Evolutionary conservation across 1,140 invertebrate genomes (phyloP), one percentile per base, ranked within the genome.

Genomic region (Drosophila nebulosa): DNA sequence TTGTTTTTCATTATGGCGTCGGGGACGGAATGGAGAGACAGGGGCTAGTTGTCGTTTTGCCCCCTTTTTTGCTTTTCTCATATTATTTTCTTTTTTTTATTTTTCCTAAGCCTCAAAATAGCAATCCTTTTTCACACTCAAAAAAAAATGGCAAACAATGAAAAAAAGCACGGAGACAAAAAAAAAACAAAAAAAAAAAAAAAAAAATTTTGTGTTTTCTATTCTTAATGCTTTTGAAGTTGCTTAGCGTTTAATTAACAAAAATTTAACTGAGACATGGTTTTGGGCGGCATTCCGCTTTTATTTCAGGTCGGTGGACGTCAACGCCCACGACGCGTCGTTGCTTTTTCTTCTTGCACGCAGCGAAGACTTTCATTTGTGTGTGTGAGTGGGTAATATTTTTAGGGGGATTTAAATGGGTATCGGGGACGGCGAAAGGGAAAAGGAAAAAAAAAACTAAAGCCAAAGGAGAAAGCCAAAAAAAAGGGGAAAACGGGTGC

Each of bases 261-360:
- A 69, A n/a, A 69, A 58, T 84, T 84, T 86, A 73, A 90, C 88
- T 90, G 83, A 90, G 83, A 77, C 88, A 84, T 74, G 73, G 81
- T 84, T 74, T 69, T 53, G 60, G 27, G 57, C 56, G 68, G 24
- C 67, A 59, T 30, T 62, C 64, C 50, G 61, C 88, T 90, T 90
- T 90, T 90, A 90, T 74, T 66, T 52, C 69, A 80, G 67, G 58
- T 58, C 36, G 18, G n/a, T n/a, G n/a, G 24, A 14, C 27, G 21
- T 10, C 4, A 56, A 2, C 42, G 64, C 10, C 51, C 53, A 2
- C 27, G 51, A 22, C 27, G 42, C 2, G 27, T 30, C 52, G 42
- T 10, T 6, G 69, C 78, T 61, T 59, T 69, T 69, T 67, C 50
- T 59, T 61, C 32, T 59, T 59, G n/a, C n/a, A n/a, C 50, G 30